phyloP scores from a whole-genome alignment of 2,113 vertebrate species.

The Numida meleagris region DNA sequence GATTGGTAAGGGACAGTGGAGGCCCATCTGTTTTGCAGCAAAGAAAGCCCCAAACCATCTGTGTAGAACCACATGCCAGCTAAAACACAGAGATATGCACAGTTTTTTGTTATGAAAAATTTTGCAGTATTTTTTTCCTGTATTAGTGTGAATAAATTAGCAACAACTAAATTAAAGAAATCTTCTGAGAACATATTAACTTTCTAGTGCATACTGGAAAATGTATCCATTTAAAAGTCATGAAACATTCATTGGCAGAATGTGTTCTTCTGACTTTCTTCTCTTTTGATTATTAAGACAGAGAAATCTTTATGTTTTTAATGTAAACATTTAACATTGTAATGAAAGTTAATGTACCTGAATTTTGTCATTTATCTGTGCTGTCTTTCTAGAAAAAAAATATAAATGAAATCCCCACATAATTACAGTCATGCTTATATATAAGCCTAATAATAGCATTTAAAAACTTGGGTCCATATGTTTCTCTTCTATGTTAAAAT shows the following conservation, averaged over 20 bases:
- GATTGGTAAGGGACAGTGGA: constrained; percentile 91
- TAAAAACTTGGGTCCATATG: not conserved
- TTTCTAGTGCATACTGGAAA: constrained; percentile 77
- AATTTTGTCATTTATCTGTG: constrained; percentile 13
- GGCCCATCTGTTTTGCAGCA: constrained; percentile 98
- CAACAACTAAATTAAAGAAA: constrained; percentile 86
- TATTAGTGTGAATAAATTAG: constrained; percentile 88
- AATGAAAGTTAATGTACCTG: constrained; percentile 38
- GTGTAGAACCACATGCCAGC: constrained; percentile 88
- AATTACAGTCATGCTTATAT: not conserved
- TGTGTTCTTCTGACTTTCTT: constrained; percentile 39
- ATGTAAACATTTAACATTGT: constrained; percentile 7
- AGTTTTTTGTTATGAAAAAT: constrained; percentile 87
- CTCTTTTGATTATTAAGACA: constrained; percentile 41
- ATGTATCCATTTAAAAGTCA: constrained; percentile 72
- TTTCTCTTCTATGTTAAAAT: not conserved
- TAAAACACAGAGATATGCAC: constrained; percentile 88
- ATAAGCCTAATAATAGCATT: constrained; percentile 6
- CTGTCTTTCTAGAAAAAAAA: not conserved
- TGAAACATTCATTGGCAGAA: constrained; percentile 60
- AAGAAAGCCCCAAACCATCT: constrained; percentile 96
- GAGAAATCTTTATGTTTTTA: constrained; percentile 45
- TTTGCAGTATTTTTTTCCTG: constrained; percentile 84
- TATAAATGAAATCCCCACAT: not conserved
- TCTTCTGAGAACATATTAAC: constrained; percentile 83